phyloP scores from a whole-genome alignment of 2,888 invertebrate genomes.

The Homarus gammarus region DNA sequence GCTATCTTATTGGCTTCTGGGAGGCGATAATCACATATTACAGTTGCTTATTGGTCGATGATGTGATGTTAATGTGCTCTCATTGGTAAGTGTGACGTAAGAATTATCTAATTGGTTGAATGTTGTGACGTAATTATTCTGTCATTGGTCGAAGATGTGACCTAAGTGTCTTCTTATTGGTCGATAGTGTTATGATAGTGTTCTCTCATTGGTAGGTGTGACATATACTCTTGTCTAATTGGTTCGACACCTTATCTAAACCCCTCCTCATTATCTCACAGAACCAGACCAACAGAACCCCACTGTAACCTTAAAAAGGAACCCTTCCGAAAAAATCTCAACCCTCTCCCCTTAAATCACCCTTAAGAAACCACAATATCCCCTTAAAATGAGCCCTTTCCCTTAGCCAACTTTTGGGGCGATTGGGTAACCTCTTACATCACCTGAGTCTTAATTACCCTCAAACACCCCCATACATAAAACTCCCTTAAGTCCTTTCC shows the following conservation, averaged over 20 bases:
- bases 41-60: not conserved
- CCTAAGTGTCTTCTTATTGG: not conserved
- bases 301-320: no score
- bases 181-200: not conserved
- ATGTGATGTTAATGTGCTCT: not conserved
- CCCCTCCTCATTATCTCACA: no score
- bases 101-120: no score
- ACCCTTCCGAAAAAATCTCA: no score
- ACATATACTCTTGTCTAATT: not conserved
- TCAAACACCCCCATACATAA: not conserved
- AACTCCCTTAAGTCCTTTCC: not conserved
- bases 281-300: no score
- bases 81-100: not conserved
- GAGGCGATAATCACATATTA: not conserved
- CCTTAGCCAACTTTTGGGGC: no score
- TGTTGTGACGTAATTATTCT: no score
- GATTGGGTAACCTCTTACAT: no score
- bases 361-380: no score
- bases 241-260: not conserved
- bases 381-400: no score
- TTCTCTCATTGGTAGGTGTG: not conserved
- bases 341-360: no score
- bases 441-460: slow-evolving; percentile 2
- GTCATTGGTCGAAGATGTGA: not conserved
- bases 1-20: not conserved